Base-by-base conservation (phyloP, 2,888 invertebrate species). In the Gastrophysa polygoni region DNA sequence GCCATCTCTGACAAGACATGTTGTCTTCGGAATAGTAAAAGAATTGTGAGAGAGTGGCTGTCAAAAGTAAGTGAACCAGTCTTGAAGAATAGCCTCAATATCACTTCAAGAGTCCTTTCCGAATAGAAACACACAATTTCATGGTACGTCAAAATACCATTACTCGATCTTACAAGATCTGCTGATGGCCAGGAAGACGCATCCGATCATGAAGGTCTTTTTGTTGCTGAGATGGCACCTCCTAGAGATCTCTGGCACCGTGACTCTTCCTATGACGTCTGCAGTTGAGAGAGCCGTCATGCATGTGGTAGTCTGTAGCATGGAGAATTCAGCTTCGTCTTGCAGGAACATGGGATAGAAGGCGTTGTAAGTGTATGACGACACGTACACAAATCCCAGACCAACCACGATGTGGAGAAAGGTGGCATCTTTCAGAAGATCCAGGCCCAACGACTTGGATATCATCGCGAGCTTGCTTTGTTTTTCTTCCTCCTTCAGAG, bases 241-340 rank as follows among this genome's bases (percentile, higher is more conserved):
- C 72, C 88, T 87, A 60, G 88, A 87, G 66, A 90, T 81, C 60
- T 85, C 82, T 4, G 90, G 90, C 60, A 90, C 78, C 1, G 86
- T 82, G 32, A 91, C 80, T 50, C 91, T 85, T n/a, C 88, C 88
- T 0, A 84, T 73, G 48, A 90, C 88, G 73, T 91, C 91, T 14
- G 89, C 86, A 2, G 84, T 82, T 1, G 91, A 90, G 56, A 90
- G 84, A 0, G 86, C 83, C n/a, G 90, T 89, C 88, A 91, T 89
- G 67, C 90, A 89, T 44, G 82, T 81, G 1, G 91, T 89, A 2
- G 89, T 87, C 68, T 88, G 82, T 50, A 84, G 78, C 57, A 82
- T 79, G 6, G 80, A 77, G 10, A 86, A 75, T 14, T 77, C 75
- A 11, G 78, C 68, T 59, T 77, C 77, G 58, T 77, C 75, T 82